Evolutionary conservation across 2,797 vertebrate species (phyloP).

Genomic region (Megalops cyprinoides): DNA sequence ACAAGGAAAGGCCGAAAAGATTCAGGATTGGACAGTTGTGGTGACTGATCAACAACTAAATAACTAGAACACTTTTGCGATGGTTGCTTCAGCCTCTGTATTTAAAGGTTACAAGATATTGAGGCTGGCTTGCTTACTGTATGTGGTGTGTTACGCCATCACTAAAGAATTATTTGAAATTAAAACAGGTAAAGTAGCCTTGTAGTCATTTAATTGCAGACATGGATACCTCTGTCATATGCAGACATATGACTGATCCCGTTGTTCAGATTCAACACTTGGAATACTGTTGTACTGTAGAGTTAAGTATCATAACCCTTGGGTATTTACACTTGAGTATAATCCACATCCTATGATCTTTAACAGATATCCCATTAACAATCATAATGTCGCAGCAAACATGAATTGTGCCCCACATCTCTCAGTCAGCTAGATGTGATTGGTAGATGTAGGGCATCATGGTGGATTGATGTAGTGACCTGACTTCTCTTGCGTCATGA

Average conservation of each 20-base stretch:
- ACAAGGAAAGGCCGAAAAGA: conserved; percentile 20
- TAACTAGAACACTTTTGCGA: no score
- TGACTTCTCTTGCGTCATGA: neutral
- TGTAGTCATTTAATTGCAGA: neutral
- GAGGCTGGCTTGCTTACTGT: no score
- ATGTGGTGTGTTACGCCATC: no score
- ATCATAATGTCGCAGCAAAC: neutral
- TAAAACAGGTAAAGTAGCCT: neutral
- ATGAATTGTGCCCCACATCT: no score
- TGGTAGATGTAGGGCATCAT: neutral
- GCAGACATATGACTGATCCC: neutral
- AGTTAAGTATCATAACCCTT: neutral
- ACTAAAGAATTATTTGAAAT: no score
- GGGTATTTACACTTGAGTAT: neutral
- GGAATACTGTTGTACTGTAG: neutral
- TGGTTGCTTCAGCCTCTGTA: neutral
- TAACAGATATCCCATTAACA: neutral
- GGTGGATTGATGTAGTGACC: neutral
- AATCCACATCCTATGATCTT: neutral
- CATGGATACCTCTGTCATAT: neutral
- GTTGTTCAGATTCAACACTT: neutral
- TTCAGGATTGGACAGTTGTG: neutral
- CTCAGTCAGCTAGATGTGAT: neutral
- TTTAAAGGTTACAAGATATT: neutral
- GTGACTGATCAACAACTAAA: neutral